Percentiles rank a stretch among this genome's conserved stretches.
Conservation (phyloP, 2,113 vertebrate species). For the Chaetorhynchus papuensis region DNA sequence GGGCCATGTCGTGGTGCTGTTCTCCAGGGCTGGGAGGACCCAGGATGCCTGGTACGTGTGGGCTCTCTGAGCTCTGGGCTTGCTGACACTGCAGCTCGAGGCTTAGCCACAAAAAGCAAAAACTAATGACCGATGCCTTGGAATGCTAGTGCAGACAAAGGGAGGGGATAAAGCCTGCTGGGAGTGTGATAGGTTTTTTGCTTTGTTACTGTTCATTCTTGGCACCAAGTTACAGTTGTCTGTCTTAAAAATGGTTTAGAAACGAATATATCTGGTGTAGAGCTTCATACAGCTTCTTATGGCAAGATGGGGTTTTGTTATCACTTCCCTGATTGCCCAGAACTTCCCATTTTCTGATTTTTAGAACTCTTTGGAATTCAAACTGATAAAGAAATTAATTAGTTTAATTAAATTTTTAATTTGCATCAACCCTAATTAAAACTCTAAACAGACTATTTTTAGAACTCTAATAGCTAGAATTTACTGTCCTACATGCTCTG, state of each 20-base stretch:
- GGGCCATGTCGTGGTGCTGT: conserved; percentile 63
- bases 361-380: neutral
- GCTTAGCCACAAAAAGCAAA: neutral
- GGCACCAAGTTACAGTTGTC: neutral
- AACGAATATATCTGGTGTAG: neutral
- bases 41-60: conserved; percentile 82
- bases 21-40: conserved; percentile 77
- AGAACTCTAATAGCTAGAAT: neutral
- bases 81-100: neutral
- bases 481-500: neutral
- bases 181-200: neutral
- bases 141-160: neutral
- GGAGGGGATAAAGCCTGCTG: neutral
- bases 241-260: neutral
- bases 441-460: neutral
- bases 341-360: neutral
- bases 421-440: neutral
- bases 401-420: neutral
- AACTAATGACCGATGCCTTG: neutral
- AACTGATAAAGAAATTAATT: neutral
- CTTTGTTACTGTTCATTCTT: neutral
- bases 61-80: neutral
- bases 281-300: neutral
- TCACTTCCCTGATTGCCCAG: neutral
- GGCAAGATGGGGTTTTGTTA: neutral